These are phyloP conservation scores for Okamejei kenojei DNA, from an alignment of 2,797 vertebrate genomes.

Conservation along the genomic window DNA sequence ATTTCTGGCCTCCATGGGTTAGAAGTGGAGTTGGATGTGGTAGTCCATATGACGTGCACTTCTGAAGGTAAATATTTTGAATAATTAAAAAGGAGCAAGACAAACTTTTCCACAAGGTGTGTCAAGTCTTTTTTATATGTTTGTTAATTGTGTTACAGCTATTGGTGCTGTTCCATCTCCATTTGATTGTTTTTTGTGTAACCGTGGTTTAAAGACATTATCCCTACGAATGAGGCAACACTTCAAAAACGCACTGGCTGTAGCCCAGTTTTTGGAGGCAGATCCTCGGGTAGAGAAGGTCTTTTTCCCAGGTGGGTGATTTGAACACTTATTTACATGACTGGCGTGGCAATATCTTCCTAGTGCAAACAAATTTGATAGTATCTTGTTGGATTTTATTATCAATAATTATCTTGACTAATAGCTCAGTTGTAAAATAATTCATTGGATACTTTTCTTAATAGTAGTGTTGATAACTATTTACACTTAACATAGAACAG, in stretches of 20 bases:
- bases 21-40: neutral
- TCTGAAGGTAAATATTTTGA: neutral
- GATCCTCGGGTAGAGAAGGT: constrained; percentile 73
- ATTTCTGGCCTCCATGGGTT: neutral
- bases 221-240: constrained; percentile 81
- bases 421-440: neutral
- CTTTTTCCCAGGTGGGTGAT: constrained; percentile 73
- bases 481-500: neutral
- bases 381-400: neutral
- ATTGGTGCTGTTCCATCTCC: constrained; percentile 81
- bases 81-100: neutral
- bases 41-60: neutral
- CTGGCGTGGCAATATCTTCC: neutral
- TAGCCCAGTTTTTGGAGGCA: constrained; percentile 69
- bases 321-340: neutral
- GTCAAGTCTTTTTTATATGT: neutral
- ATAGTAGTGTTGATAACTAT: neutral
- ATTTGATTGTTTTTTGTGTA: constrained; percentile 83
- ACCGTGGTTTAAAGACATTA: constrained; percentile 83
- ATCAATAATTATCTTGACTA: neutral
- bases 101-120: neutral
- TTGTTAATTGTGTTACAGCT: constrained; percentile 51
- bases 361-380: neutral
- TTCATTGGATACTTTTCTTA: neutral
- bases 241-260: constrained; percentile 71